Evolutionary conservation across 2,888 invertebrate species (phyloP).

Genomic region (Drosophila crucigera): DNA sequence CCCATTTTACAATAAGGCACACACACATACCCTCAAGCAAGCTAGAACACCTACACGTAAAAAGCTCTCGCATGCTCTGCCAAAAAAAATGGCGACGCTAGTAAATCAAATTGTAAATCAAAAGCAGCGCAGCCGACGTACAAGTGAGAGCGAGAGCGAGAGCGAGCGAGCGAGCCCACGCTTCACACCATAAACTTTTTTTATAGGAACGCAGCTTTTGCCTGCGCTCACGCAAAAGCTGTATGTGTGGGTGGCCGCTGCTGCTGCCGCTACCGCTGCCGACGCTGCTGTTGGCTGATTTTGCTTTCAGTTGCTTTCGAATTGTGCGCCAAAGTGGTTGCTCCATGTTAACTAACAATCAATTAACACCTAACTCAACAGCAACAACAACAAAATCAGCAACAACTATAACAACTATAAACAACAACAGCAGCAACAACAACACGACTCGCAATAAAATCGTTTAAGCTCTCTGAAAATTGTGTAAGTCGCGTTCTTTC

Average conservation of each 20-base stretch:
- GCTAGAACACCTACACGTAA: constrained; percentile 3
- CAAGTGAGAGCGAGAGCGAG: background rate
- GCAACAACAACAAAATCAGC: constrained; percentile 27
- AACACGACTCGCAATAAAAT: constrained; percentile 17
- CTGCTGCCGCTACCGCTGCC: constrained; percentile 16
- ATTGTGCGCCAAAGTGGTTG: constrained; percentile 76
- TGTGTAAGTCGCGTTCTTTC: constrained; percentile 42
- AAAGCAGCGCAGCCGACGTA: constrained; percentile 48
- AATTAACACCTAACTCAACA: constrained; percentile 38
- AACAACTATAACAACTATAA: constrained; percentile 15
- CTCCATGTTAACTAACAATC: constrained; percentile 36
- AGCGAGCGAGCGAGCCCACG: background rate
- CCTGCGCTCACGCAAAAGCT: constrained; percentile 5
- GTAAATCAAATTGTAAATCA: constrained; percentile 74
- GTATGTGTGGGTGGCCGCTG: constrained; percentile 34
- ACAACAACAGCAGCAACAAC: constrained; percentile 7
- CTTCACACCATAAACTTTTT: constrained; percentile 12
- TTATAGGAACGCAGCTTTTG: constrained; percentile 30
- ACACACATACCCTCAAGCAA: constrained; percentile 15
- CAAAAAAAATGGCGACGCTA: constrained; percentile 31
- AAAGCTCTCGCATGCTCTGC: constrained; percentile 38
- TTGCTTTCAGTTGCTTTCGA: constrained; percentile 77
- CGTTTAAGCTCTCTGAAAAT: constrained; percentile 30
- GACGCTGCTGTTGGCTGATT: constrained; percentile 27
- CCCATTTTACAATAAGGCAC: constrained; percentile 37